phyloP scores from a whole-genome alignment of 2,797 vertebrate species.

The Aphelocoma californica region DNA sequence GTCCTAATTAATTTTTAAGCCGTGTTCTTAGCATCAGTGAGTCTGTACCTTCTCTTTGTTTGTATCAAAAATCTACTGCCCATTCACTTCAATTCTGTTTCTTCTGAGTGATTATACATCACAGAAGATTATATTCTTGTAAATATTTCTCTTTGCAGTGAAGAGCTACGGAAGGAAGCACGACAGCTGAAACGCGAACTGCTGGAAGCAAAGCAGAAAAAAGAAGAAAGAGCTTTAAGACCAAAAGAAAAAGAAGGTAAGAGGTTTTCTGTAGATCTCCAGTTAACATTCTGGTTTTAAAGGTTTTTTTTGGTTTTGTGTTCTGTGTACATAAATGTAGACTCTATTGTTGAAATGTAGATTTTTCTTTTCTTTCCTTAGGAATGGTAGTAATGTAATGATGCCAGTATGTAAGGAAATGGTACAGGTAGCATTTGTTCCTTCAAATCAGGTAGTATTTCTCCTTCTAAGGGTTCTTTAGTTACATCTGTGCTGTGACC shows the following conservation, averaged over 20 bases:
- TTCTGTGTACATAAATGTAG: background rate
- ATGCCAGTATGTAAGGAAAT: background rate
- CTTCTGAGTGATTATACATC: conserved; percentile 20
- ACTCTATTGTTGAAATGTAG: background rate
- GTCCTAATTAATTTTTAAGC: background rate
- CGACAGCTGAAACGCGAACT: conserved; percentile 93
- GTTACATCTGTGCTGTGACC: background rate
- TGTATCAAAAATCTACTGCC: conserved; percentile 16
- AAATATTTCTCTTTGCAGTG: conserved; percentile 77
- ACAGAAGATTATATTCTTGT: conserved; percentile 13
- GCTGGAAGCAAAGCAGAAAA: conserved; percentile 90
- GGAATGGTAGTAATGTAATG: background rate
- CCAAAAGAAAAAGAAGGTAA: conserved; percentile 83
- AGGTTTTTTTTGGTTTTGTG: background rate
- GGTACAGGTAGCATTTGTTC: background rate
- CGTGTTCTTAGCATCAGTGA: background rate
- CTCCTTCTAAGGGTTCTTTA: background rate
- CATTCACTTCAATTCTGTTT: conserved; percentile 38
- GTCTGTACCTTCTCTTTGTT: conserved; percentile 14
- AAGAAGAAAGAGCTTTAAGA: conserved; percentile 78
- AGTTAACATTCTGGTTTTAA: background rate
- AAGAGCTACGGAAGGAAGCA: conserved; percentile 91
- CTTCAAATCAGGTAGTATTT: background rate
- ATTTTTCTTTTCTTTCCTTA: background rate
- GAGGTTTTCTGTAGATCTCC: background rate